phyloP scores from a whole-genome alignment of 2,888 invertebrate genomes.

The Diarsia dahlii region DNA sequence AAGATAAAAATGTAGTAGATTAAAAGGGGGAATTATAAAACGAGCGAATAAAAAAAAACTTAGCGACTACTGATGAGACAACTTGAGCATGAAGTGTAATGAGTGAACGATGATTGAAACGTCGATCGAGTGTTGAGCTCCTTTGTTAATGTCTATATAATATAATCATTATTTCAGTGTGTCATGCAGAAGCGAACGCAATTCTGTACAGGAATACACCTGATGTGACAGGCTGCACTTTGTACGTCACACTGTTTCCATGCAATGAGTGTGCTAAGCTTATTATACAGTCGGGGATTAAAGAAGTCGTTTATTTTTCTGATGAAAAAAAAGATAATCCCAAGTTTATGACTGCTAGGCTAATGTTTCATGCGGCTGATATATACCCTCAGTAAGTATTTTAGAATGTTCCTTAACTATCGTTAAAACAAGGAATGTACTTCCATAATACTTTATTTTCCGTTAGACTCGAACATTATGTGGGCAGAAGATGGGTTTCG shows the following conservation, averaged over 20 bases:
- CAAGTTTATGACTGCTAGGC: neutral
- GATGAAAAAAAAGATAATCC: neutral
- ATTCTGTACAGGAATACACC: neutral
- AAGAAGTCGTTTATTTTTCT: neutral
- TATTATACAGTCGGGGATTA: constrained; percentile 23
- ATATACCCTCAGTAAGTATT: neutral
- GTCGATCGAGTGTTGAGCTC: no score
- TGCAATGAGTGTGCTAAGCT: constrained; percentile 26
- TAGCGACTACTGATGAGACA: no score
- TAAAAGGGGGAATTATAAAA: no score
- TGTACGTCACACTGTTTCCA: constrained; percentile 6
- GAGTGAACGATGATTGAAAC: no score
- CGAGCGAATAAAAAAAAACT: no score
- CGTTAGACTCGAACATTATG: no score
- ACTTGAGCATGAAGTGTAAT: no score
- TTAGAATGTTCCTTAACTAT: neutral
- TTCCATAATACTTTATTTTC: no score
- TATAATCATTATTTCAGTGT: constrained; percentile 25
- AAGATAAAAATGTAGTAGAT: no score
- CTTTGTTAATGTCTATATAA: neutral
- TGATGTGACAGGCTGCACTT: constrained; percentile 2
- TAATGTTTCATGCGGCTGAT: fast-evolving
- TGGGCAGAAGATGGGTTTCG: no score
- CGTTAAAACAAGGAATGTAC: neutral
- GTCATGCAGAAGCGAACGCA: constrained; percentile 22